Conservation (phyloP, 2,888 invertebrate genomes). For the Rhagonycha lutea region DNA sequence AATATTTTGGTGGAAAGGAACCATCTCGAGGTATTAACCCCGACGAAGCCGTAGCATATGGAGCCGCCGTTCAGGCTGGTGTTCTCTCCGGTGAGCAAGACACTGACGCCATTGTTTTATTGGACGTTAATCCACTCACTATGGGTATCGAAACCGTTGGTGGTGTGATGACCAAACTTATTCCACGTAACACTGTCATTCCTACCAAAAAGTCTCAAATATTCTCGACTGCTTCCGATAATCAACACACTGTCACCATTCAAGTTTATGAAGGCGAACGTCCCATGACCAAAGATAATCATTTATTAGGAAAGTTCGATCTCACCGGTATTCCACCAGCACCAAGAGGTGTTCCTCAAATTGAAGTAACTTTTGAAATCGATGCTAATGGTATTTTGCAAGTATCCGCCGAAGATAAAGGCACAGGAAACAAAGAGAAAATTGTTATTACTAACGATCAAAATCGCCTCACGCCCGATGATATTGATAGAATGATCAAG, state of each 20-base stretch:
- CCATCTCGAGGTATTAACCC: constrained; percentile 98
- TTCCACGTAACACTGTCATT: constrained; percentile 97
- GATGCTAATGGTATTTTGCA: constrained; percentile 93
- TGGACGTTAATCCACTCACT: constrained; percentile 98
- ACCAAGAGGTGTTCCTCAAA: constrained; percentile 90
- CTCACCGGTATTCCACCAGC: constrained; percentile 96
- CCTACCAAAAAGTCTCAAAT: constrained; percentile 99
- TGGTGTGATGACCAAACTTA: constrained; percentile 99
- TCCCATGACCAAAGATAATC: constrained; percentile 99
- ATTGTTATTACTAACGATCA: constrained; percentile 99
- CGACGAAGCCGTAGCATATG: constrained; percentile 98
- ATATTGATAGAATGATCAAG: constrained; percentile 98
- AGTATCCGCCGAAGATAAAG: constrained; percentile 98
- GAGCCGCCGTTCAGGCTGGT: constrained; percentile 98
- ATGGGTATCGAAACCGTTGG: constrained; percentile 99
- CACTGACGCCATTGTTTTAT: constrained; percentile 92
- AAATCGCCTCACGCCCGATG: constrained; percentile 94
- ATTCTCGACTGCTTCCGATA: constrained; percentile 98
- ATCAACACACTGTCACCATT: constrained; percentile 98
- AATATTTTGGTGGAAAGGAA: constrained; percentile 97
- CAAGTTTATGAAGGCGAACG: constrained; percentile 99
- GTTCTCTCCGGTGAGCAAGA: constrained; percentile 97
- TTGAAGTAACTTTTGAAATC: constrained; percentile 93
- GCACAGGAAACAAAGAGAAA: constrained; percentile 97
- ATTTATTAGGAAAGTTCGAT: constrained; percentile 97